These are phyloP conservation scores for Falco concolor DNA, from an alignment of 2,797 vertebrate species.

Conservation along the genomic window DNA sequence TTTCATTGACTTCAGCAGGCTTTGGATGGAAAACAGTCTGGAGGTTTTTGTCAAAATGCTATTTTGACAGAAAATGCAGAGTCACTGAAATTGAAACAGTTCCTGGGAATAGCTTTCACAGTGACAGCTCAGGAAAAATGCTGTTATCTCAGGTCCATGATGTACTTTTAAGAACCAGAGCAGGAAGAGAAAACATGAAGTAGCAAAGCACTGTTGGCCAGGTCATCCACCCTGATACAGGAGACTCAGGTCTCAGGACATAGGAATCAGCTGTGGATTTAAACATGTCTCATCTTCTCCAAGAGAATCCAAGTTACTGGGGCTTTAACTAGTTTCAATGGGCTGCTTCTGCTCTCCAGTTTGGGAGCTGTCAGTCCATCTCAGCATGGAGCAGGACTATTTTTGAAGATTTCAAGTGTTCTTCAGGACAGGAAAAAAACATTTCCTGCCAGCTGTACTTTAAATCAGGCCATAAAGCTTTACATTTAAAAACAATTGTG, in stretches of 20 bases:
- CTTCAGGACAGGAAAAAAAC: background rate
- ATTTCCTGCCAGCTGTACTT: slow-evolving; percentile 27
- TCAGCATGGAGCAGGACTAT: background rate
- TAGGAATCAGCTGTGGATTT: background rate
- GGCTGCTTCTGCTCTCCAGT: background rate
- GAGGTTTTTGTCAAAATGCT: background rate
- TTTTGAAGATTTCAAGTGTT: background rate
- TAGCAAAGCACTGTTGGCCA: background rate
- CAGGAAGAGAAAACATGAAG: background rate
- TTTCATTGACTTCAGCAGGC: slow-evolving; percentile 1
- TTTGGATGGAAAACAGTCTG: background rate
- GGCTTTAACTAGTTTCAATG: background rate
- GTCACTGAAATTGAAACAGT: background rate
- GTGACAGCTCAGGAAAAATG: background rate
- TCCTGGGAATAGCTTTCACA: slow-evolving; percentile 16
- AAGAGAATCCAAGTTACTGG: background rate
- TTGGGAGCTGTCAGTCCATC: background rate
- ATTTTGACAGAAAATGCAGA: slow-evolving; percentile 28
- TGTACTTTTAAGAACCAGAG: background rate
- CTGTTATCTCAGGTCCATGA: background rate
- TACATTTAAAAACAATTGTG: background rate
- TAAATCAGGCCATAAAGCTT: slow-evolving; percentile 26
- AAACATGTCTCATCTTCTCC: background rate
- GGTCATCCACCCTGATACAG: background rate
- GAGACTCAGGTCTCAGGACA: background rate